Evolutionary conservation across 2,797 vertebrate species (phyloP).

Genomic region (Scomberomorus guttatus): DNA sequence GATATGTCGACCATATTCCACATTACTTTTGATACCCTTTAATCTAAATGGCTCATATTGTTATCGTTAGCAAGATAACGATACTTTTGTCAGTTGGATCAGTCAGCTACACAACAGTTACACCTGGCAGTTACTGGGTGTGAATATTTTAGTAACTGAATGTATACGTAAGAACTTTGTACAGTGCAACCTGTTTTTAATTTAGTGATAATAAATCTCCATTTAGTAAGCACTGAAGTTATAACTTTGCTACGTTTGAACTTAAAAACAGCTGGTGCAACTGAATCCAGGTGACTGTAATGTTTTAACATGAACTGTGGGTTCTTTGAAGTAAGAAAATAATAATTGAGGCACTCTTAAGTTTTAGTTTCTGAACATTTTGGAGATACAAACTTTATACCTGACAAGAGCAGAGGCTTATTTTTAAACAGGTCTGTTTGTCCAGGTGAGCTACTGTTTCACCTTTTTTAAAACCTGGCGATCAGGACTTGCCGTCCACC

Average conservation of each 20-base stretch:
- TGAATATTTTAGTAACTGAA: too few species aligned
- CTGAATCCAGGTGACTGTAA: too few species aligned
- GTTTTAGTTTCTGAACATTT: background rate
- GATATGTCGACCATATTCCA: too few species aligned
- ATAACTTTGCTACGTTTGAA: too few species aligned
- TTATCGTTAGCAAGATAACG: background rate
- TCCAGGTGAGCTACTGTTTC: constrained; percentile 50
- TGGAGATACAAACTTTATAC: background rate
- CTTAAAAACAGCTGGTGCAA: too few species aligned
- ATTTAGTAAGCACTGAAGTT: too few species aligned
- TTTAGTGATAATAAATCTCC: too few species aligned
- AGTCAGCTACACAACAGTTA: background rate
- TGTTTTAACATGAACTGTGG: too few species aligned
- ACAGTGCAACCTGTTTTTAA: too few species aligned
- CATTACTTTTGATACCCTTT: too few species aligned
- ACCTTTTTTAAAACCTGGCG: constrained; percentile 59
- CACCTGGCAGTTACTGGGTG: background rate
- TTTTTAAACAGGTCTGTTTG: background rate
- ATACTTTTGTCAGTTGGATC: background rate
- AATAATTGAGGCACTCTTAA: background rate
- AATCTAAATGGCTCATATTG: too few species aligned
- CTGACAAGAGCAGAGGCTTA: background rate
- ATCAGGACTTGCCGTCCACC: constrained; percentile 16
- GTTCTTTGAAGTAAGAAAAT: background rate
- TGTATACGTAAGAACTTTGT: too few species aligned